Conservation (phyloP, 2,113 vertebrate genomes). For the Lates calcarifer region DNA sequence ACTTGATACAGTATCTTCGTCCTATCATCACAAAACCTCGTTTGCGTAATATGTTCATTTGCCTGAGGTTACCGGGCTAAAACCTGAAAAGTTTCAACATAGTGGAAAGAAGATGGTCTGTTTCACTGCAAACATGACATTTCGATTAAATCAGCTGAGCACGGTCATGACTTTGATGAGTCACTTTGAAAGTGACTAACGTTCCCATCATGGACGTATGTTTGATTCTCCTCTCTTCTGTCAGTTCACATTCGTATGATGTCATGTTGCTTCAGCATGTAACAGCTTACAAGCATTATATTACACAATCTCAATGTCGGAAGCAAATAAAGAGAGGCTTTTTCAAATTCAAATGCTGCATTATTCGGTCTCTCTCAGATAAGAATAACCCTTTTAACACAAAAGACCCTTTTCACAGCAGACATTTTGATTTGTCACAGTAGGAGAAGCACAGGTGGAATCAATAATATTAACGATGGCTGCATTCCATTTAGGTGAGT, state of each 20-base stretch:
- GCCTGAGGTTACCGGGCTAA: neutral
- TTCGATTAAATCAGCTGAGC: slow-evolving; percentile 30
- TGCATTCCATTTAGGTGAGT: neutral
- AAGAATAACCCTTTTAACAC: neutral
- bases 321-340: neutral
- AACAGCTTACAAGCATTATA: neutral
- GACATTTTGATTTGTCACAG: neutral
- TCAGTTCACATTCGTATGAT: slow-evolving; percentile 56
- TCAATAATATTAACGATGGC: neutral
- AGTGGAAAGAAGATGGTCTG: neutral
- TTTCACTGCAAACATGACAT: slow-evolving; percentile 19
- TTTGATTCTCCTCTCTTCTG: slow-evolving; percentile 27
- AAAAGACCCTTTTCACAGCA: neutral
- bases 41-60: slow-evolving; percentile 6
- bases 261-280: slow-evolving; percentile 13
- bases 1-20: no score
- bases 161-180: slow-evolving; percentile 53
- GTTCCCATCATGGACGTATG: slow-evolving; percentile 47
- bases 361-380: neutral
- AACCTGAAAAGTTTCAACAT: neutral
- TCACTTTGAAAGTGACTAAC: slow-evolving; percentile 68
- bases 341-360: neutral
- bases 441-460: neutral
- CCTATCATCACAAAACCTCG: neutral
- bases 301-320: neutral